A percentile compares a stretch with the other conserved stretches of the same genome.
Evolutionary conservation across 2,888 invertebrate species (phyloP).

Genomic region (Microctonus hyperodae): DNA sequence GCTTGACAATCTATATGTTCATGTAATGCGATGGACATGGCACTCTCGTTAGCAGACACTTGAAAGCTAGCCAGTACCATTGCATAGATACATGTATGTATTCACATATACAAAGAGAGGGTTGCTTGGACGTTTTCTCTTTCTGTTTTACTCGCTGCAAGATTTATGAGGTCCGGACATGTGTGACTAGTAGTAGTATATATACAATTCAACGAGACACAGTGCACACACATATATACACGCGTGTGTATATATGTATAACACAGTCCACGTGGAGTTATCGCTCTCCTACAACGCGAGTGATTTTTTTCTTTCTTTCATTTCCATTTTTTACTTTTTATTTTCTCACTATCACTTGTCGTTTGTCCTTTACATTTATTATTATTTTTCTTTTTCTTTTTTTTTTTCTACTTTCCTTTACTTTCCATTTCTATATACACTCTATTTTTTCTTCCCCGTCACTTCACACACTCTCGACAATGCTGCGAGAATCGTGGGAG

Average conservation of each 20-base stretch:
- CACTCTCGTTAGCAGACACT: conserved; percentile 26
- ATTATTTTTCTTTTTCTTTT: conserved; percentile 9
- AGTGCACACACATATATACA: conserved; percentile 11
- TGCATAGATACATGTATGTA: conserved; percentile 6
- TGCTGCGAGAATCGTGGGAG: neutral
- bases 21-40: conserved; percentile 15
- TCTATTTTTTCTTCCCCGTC: neutral
- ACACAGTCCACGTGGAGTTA: neutral
- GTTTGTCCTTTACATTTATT: neutral
- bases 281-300: conserved; percentile 5
- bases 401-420: neutral
- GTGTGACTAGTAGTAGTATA: conserved; percentile 5
- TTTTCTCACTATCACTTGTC: neutral
- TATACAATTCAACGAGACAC: conserved; percentile 3
- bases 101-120: conserved; percentile 6
- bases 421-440: neutral
- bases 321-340: neutral
- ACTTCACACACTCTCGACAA: neutral
- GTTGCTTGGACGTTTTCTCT: conserved; percentile 30
- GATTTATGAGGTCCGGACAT: conserved; percentile 47
- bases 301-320: conserved; percentile 14
- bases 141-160: conserved; percentile 41
- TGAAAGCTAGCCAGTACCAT: conserved; percentile 7
- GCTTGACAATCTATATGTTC: conserved; percentile 11
- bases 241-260: too few relatives aligned